Evolutionary conservation across 2,888 invertebrate genomes (phyloP), one percentile per base, ranked within the genome.

Genomic region (Hypomecis atomaria): DNA sequence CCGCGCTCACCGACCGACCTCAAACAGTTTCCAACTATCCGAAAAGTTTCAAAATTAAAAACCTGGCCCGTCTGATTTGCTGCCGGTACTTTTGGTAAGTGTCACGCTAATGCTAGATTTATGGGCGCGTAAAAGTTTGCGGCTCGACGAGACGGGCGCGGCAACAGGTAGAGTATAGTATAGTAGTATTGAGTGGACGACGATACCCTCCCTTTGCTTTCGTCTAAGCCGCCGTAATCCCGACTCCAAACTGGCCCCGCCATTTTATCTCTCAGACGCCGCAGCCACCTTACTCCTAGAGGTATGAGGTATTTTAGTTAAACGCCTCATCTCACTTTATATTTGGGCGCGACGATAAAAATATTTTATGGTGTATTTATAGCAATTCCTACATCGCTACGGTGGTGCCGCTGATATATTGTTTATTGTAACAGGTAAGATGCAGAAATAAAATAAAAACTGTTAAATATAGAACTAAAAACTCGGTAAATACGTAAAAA

Each of bases 61-160:
- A 44, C 7, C 6, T 0, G 11, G 7, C 10, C 4, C 42, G 10
- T n/a, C 7, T 13, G 34, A 2, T 11, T 11, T 13, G 9, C 0
- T 33, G 10, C 33, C 10, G 78, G 79, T 69, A 77, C 74, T 78
- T 84, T 84, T 64, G 88, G 91, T 91, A 59, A 88, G 91, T 85
- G 67, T 60, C 63, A 42, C 54, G 55, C 70, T 43, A 34, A 61
- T 71, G 53, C 75, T 75, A 70, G 60, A 70, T 71, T 66, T 62
- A 72, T 63, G 66, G 77, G 80, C 85, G 85, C 82, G 83, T 82
- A 84, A 88, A 88, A 89, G 82, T 88, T 89, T 87, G 78, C 67
- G 70, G 73, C 71, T 67, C 62, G 66, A 72, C 71, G 71, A 73
- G 83, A 83, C 60, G 60, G 85, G 79, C 82, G 82, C 78, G 84